Evolutionary conservation across 64 coral and sea anemone species (phyloP).

Genomic region (Stichodactyla helianthus): DNA sequence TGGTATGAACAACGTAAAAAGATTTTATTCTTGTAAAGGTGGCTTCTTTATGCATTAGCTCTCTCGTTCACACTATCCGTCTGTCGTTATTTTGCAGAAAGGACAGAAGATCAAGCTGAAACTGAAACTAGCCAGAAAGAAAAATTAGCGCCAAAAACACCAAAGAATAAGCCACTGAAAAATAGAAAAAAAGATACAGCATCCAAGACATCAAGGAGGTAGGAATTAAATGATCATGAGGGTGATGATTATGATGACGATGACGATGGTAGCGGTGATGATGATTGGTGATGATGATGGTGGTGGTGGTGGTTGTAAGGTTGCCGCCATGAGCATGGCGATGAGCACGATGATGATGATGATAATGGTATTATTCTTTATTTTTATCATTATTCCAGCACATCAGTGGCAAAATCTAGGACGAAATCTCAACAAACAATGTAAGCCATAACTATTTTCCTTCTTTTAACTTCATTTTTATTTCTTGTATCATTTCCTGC

Average conservation of each 20-base stretch:
- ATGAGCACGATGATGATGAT: not conserved
- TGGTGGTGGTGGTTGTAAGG: too few species aligned
- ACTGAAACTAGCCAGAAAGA: not conserved
- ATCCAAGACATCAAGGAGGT: not conserved
- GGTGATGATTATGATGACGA: not conserved
- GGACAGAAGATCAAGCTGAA: not conserved
- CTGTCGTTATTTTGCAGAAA: not conserved
- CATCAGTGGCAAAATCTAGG: not conserved
- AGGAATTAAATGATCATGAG: too few species aligned
- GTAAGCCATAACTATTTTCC: not conserved
- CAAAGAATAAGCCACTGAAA: not conserved
- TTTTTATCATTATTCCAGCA: not conserved
- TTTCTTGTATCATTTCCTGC: too few species aligned
- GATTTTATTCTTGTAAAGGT: too few species aligned
- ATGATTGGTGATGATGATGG: too few species aligned
- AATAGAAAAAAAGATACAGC: not conserved
- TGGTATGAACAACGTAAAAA: not conserved
- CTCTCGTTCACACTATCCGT: too few species aligned
- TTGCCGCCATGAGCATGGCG: not conserved
- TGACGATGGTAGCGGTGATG: not conserved
- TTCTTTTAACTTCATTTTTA: too few species aligned
- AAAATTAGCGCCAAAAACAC: not conserved
- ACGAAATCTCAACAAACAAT: constrained; percentile 7
- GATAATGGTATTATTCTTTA: not conserved
- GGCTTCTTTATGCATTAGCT: too few species aligned